Base-by-base conservation (phyloP, 2,113 vertebrate species). In the Notarius lentiginosus region DNA sequence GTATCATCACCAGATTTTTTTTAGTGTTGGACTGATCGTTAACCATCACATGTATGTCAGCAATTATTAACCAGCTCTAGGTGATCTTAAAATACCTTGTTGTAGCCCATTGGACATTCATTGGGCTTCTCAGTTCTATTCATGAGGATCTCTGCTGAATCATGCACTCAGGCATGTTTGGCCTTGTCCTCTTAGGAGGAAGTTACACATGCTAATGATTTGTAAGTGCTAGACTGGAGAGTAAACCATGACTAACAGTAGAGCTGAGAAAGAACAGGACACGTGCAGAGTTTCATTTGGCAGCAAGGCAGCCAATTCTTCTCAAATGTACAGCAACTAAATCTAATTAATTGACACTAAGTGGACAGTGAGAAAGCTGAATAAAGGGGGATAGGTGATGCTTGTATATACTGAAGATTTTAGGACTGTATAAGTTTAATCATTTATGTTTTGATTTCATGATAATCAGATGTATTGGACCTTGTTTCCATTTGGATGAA, bases 171-270 rank as follows among this genome's bases (percentile, higher is more conserved):
- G 86, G 87, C 84, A 70, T 84, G 61, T 90, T 90, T 90, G 88
- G 81, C 82, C 86, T 83, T 84, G 88, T 90, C 86, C 87, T 90
- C 87, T 70, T 88, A 79, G 87, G 90, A 87, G 88, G 90, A 90
- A 89, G 90, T 90, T 89, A 79, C 84, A 87, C 89, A 86, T 85
- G 85, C 61, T 87, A 88, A 91, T 89, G 85, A 90, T 89, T 81
- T 87, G 85, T 83, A 85, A 86, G 85, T 91, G 89, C 84, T 80
- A 91, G 89, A 90, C 87, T 91, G 86, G 61, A 89, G 87, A 88
- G 90, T 89, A 90, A 90, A 90, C 88, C 88, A 90, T 89, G 90
- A 90, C 90, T 89, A 88, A 86, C 90, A 86, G 86, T 87, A 83
- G 76, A 84, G 84, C 66, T 27, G 82, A 87, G 82, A 87, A 85